Percentiles rank a stretch among this genome's conserved stretches.
phyloP scores from a whole-genome alignment of 2,888 invertebrate species.

The Priocnemis perturbator region DNA sequence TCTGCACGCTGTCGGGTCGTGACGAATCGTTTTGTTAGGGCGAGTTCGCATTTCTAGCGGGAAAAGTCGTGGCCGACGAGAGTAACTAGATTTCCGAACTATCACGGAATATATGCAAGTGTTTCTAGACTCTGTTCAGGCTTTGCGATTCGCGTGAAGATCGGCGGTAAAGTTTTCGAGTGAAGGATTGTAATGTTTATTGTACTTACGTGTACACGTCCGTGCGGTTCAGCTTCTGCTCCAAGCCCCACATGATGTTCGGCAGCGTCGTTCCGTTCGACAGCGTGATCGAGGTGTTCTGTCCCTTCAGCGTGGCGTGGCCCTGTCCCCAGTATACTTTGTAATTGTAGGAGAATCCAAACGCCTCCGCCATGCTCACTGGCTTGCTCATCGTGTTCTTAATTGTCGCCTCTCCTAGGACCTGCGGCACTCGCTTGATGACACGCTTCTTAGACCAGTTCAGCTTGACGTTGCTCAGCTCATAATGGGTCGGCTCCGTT shows the following conservation, averaged over 20 bases:
- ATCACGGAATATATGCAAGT: too few relatives aligned
- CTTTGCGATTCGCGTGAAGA: too few relatives aligned
- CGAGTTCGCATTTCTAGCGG: too few relatives aligned
- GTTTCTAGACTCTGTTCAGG: too few relatives aligned
- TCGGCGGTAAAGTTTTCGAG: too few relatives aligned
- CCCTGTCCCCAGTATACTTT: slow-evolving; percentile 85
- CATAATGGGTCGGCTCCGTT: slow-evolving; percentile 87
- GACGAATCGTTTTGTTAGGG: not conserved
- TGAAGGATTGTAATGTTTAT: too few relatives aligned
- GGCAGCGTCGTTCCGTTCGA: slow-evolving; percentile 78
- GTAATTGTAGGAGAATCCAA: slow-evolving; percentile 84
- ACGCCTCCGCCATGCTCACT: slow-evolving; percentile 83
- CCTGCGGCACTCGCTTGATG: slow-evolving; percentile 65
- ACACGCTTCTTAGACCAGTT: slow-evolving; percentile 78
- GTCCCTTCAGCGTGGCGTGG: slow-evolving; percentile 83
- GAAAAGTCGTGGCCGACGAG: too few relatives aligned
- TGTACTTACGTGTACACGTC: slow-evolving; percentile 75
- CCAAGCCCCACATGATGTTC: slow-evolving; percentile 84
- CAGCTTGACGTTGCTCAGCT: slow-evolving; percentile 82
- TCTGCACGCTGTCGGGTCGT: slow-evolving; percentile 76
- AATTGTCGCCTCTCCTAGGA: slow-evolving; percentile 74
- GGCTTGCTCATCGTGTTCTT: slow-evolving; percentile 77
- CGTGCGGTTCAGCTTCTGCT: slow-evolving; percentile 77
- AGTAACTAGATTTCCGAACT: too few relatives aligned
- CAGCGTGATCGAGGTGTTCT: slow-evolving; percentile 81